phyloP scores from a whole-genome alignment of 2,113 vertebrate genomes.

The Lasiurus borealis region DNA sequence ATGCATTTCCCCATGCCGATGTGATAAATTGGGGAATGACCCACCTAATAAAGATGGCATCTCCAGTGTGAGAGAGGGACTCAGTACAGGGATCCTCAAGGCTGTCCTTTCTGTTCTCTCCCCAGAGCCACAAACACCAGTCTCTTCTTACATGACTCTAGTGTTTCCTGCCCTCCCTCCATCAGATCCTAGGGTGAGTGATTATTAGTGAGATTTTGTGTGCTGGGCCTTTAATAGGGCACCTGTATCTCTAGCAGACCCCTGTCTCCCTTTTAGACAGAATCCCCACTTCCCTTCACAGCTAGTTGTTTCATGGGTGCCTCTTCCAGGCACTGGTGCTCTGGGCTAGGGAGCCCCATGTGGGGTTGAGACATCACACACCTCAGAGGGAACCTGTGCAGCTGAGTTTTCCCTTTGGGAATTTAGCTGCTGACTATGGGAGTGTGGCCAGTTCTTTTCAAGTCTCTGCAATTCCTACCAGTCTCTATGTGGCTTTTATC shows the following conservation, averaged over 20 bases:
- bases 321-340: neutral
- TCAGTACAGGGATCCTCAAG: neutral
- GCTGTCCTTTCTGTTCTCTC: neutral
- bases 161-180: neutral
- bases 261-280: neutral
- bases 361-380: neutral
- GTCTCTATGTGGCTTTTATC: neutral
- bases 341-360: neutral
- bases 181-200: neutral
- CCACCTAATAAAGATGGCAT: neutral
- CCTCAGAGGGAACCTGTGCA: neutral
- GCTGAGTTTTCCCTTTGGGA: neutral
- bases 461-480: neutral
- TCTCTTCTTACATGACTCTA: neutral
- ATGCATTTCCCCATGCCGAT: neutral
- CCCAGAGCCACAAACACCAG: neutral
- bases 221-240: neutral
- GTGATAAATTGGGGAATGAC: neutral
- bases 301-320: neutral
- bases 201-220: neutral
- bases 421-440: neutral
- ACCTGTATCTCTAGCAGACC: neutral
- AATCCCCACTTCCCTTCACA: neutral
- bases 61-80: neutral
- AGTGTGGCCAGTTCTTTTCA: neutral